Evolutionary conservation across 2,888 invertebrate species (phyloP).

Genomic region (Lydus trimaculatus): DNA sequence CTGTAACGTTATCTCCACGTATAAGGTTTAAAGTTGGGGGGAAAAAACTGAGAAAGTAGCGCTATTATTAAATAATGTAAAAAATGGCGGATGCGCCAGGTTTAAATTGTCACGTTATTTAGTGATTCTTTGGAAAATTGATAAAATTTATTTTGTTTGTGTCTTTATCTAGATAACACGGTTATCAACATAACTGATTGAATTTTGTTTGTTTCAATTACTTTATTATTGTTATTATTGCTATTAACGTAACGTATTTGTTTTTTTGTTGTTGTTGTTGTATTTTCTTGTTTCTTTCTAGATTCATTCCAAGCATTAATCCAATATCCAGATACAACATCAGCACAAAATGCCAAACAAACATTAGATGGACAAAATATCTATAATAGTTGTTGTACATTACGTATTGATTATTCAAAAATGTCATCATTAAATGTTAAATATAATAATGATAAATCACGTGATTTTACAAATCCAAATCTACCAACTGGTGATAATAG

Average conservation of each 20-base stretch:
- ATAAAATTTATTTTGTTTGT: background rate
- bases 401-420: constrained; percentile 99
- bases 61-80: no score
- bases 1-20: no score
- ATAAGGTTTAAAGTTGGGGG: no score
- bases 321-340: constrained; percentile 96
- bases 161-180: background rate
- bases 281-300: constrained; percentile 63
- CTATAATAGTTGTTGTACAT: constrained; percentile 99
- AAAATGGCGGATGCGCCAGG: background rate
- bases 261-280: constrained; percentile 8
- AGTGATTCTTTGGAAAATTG: background rate
- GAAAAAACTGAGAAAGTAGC: no score
- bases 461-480: constrained; percentile 98
- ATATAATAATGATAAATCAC: constrained; percentile 99
- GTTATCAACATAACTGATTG: no score
- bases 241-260: background rate
- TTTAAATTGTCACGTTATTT: background rate
- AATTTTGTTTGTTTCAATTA: background rate
- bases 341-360: constrained; percentile 97
- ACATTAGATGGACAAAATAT: constrained; percentile 98
- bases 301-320: constrained; percentile 98
- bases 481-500: constrained; percentile 91
- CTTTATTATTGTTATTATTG: background rate
- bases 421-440: constrained; percentile 97